phyloP scores from a whole-genome alignment of 2,888 invertebrate species.

The Tribolium freemani region DNA sequence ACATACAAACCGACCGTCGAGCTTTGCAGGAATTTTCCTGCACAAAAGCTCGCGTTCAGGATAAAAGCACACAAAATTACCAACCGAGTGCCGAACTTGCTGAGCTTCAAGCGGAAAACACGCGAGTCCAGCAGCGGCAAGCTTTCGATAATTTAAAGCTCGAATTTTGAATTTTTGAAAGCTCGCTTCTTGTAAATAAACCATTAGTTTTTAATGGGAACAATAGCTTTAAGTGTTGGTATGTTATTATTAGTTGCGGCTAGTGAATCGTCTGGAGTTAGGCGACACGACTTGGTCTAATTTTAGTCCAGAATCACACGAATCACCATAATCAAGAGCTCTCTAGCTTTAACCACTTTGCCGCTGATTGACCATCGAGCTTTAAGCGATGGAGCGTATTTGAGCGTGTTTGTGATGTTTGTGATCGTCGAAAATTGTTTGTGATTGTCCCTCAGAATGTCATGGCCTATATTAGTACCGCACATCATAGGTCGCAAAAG shows the following conservation, averaged over 20 bases:
- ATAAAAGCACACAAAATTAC: neutral
- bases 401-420: constrained; percentile 7
- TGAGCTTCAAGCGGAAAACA: constrained; percentile 2
- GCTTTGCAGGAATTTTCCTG: constrained; percentile 25
- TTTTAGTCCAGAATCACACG: constrained; percentile 49
- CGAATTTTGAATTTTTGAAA: neutral
- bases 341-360: constrained; percentile 24
- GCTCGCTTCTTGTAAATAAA: neutral
- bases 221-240: constrained; percentile 26
- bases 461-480: constrained; percentile 55
- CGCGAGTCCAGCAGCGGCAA: neutral
- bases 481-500: constrained; percentile 41
- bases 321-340: constrained; percentile 35
- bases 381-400: constrained; percentile 23
- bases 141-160: neutral
- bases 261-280: constrained; percentile 46
- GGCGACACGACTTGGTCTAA: constrained; percentile 51
- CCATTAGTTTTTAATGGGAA: constrained; percentile 1
- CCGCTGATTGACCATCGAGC: constrained; percentile 12
- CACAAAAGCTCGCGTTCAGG: constrained; percentile 18
- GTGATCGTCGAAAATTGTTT: constrained; percentile 7
- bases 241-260: constrained; percentile 48
- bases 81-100: neutral
- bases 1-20: constrained; percentile 10
- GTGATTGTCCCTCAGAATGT: constrained; percentile 48